These are phyloP conservation scores for Mustelus asterias DNA, from an alignment of 2,113 vertebrate species.

Conservation along the genomic window DNA sequence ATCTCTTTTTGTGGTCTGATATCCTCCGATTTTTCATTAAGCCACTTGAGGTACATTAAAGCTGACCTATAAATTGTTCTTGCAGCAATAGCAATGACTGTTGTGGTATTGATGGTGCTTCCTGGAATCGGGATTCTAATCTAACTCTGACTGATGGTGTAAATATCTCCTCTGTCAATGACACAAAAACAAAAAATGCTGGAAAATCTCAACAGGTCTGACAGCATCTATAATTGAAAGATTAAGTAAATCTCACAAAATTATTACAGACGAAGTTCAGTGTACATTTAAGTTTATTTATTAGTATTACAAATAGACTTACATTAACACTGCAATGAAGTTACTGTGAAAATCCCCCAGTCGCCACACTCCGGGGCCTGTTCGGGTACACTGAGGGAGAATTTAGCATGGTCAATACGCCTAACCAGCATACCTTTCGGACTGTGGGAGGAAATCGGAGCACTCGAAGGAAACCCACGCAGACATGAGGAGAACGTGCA, in stretches of 20 bases:
- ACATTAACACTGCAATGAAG: too few relatives aligned
- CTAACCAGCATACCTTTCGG: too few relatives aligned
- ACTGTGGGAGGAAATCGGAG: too few relatives aligned
- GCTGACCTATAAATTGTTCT: neutral
- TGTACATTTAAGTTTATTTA: neutral
- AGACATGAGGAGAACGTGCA: too few relatives aligned
- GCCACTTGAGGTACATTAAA: neutral
- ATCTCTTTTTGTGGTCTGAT: neutral
- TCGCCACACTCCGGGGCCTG: too few relatives aligned
- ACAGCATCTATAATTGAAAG: neutral
- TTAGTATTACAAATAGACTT: too few relatives aligned
- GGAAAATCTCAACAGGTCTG: too few relatives aligned
- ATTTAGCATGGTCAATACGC: too few relatives aligned
- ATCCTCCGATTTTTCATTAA: neutral
- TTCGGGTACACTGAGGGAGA: too few relatives aligned
- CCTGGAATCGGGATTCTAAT: neutral
- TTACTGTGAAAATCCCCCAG: too few relatives aligned
- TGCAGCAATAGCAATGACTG: neutral
- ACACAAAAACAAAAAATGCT: neutral
- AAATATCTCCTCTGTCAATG: neutral
- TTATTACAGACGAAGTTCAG: neutral
- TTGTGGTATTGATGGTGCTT: neutral
- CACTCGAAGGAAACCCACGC: too few relatives aligned
- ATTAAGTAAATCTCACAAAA: neutral
- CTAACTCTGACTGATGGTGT: neutral